Evolutionary conservation across 2,797 vertebrate genomes (phyloP).

Genomic region (Etheostoma nigrum): DNA sequence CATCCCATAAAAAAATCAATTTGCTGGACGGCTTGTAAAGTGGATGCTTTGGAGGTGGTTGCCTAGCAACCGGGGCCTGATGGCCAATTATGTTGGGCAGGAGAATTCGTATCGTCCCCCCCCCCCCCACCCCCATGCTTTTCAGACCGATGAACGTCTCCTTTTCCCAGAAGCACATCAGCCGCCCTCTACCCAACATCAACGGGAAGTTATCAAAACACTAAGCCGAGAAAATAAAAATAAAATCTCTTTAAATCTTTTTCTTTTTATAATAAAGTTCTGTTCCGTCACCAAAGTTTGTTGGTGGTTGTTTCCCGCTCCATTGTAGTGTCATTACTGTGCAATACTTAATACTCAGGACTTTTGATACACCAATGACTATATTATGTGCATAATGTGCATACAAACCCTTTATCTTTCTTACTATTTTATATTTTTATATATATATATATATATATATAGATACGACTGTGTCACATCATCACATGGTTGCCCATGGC

Average conservation of each 20-base stretch:
- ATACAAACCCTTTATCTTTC: no score
- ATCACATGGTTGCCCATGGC: neutral
- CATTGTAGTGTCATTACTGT: neutral
- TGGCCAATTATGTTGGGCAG: slow-evolving; percentile 76
- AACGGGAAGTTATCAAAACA: slow-evolving; percentile 47
- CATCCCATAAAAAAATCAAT: slow-evolving; percentile 71
- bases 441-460: no score
- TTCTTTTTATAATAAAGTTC: slow-evolving; percentile 5
- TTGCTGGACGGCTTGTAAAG: slow-evolving; percentile 76
- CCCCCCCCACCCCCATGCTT: no score
- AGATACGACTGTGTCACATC: slow-evolving; percentile 18
- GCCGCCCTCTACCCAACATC: slow-evolving; percentile 10
- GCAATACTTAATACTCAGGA: no score
- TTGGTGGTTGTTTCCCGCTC: neutral
- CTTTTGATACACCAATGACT: no score
- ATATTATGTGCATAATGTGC: no score
- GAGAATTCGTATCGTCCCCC: no score
- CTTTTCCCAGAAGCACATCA: no score
- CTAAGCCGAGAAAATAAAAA: neutral
- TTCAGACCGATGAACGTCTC: slow-evolving; percentile 49
- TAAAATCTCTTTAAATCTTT: slow-evolving; percentile 8
- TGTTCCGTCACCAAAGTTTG: slow-evolving; percentile 20
- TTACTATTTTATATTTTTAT: no score
- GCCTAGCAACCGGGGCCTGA: slow-evolving; percentile 78
- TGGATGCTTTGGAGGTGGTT: slow-evolving; percentile 81